Percentiles rank a stretch among this genome's conserved stretches.
Conservation (phyloP, 2,797 vertebrate species). For the Poeciliopsis presidionis region DNA sequence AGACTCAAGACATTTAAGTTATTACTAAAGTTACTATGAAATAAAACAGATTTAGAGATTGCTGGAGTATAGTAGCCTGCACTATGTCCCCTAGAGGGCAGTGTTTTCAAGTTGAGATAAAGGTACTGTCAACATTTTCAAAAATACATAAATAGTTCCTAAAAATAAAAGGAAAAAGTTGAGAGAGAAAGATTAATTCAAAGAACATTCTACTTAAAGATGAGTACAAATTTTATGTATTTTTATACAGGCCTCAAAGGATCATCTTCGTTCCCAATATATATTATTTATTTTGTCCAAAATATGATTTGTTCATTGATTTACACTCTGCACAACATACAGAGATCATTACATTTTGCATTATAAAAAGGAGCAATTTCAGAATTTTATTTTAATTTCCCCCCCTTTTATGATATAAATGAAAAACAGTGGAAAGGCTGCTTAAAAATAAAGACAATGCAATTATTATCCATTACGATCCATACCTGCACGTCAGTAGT, state of each 20-base stretch:
- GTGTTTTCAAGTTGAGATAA: background rate
- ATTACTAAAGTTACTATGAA: background rate
- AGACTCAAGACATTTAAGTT: background rate
- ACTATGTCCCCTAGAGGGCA: background rate
- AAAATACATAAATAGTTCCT: background rate
- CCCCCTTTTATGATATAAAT: background rate
- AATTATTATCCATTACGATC: background rate
- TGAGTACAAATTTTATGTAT: background rate
- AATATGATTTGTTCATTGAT: background rate
- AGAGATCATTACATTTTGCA: background rate
- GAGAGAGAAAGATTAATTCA: background rate
- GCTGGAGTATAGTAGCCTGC: background rate
- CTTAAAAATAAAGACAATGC: background rate
- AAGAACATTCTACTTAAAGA: background rate
- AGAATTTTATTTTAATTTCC: background rate
- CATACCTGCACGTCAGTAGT: constrained; percentile 58
- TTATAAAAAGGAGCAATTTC: background rate
- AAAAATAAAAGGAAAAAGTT: background rate
- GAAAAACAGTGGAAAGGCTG: background rate
- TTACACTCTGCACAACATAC: background rate
- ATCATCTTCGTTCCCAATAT: background rate
- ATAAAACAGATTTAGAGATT: background rate
- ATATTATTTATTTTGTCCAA: background rate
- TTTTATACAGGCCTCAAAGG: background rate
- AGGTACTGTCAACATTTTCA: background rate